Evolutionary conservation across 92 coral and sea anemone species (phyloP), one percentile per base, ranked within the genome.

Genomic region (Epizoanthus stellaris): DNA sequence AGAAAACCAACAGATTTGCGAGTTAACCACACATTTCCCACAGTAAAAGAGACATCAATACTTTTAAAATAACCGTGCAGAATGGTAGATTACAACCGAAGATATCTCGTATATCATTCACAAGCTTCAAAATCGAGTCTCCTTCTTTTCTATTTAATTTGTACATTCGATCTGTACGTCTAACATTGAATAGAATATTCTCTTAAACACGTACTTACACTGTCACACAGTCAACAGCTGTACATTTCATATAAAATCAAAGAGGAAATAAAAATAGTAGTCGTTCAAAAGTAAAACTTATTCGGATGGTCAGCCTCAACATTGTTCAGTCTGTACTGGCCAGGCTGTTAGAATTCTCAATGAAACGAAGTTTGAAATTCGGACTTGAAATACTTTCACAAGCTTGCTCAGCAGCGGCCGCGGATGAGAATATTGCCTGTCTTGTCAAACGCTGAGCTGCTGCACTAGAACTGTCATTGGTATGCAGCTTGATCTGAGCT

Each of bases 301-400:
- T 43, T 59, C 20, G 73, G 61, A 62, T 60, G 56, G 56, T 52
- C 56, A 77, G 71, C 71, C 40, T 40, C 57, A 79, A 21, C 73
- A 21, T 62, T 62, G 59, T 63, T 59, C 19, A 79, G 71, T 79
- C 82, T 62, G 67, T 62, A 79, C 60, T 79, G 12, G 60, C 12
- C 71, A 79, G 60, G 49, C 72, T 79, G 45, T 79, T 62, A 42
- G 8, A 70, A 63, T 79, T 79, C 49, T 79, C 71, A 63, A 23
- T 43, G 74, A 80, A 86, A 73, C 98, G 96, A 61, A 94, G 91
- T 88, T 96, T 94, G 90, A 88, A 96, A 76, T 88, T 87, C 56
- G 93, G 90, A 88, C 84, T 87, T 63, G 90, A 83, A 86, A 91
- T 77, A 42, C 89, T 75, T 64, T 80, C 85, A 53, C 88, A 85